Conservation (phyloP, 2,888 invertebrate species). For the Mystacides longicornis region DNA sequence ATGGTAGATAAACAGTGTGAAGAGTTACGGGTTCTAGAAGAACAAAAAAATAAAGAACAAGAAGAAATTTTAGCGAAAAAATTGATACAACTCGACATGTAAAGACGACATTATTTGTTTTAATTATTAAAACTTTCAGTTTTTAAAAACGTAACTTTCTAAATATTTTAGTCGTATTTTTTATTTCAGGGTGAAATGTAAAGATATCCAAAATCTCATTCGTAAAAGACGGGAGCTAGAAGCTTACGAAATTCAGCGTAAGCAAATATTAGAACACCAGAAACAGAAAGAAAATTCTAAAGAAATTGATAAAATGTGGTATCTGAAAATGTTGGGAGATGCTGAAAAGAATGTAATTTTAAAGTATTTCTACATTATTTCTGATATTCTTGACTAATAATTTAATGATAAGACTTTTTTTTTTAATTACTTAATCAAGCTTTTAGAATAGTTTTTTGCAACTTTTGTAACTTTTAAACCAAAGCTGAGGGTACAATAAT, state of each 20-base stretch:
- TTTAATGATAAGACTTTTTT: too few species aligned
- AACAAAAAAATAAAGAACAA: slow-evolving; percentile 14
- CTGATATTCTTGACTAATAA: neutral
- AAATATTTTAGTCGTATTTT: neutral
- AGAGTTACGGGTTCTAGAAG: slow-evolving; percentile 6
- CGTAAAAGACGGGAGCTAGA: slow-evolving; percentile 43
- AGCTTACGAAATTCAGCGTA: slow-evolving; percentile 47
- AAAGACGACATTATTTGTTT: neutral
- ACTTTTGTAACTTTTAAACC: too few species aligned
- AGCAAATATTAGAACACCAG: slow-evolving; percentile 55
- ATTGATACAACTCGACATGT: slow-evolving; percentile 19
- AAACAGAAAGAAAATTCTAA: slow-evolving; percentile 44
- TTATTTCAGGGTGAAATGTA: slow-evolving; percentile 19
- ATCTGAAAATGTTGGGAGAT: slow-evolving; percentile 51
- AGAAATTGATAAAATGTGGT: slow-evolving; percentile 55
- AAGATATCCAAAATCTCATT: slow-evolving; percentile 18
- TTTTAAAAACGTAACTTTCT: neutral
- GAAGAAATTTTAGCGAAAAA: slow-evolving; percentile 18
- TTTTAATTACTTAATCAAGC: too few species aligned
- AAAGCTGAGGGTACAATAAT: too few species aligned
- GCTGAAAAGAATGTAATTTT: slow-evolving; percentile 35
- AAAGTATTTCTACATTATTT: neutral
- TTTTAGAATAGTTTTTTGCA: too few species aligned
- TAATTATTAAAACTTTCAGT: neutral
- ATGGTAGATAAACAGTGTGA: slow-evolving; percentile 11